These are phyloP conservation scores for Temnothorax curvispinosus DNA, from an alignment of 1,140 invertebrate genomes.

Conservation along the genomic window DNA sequence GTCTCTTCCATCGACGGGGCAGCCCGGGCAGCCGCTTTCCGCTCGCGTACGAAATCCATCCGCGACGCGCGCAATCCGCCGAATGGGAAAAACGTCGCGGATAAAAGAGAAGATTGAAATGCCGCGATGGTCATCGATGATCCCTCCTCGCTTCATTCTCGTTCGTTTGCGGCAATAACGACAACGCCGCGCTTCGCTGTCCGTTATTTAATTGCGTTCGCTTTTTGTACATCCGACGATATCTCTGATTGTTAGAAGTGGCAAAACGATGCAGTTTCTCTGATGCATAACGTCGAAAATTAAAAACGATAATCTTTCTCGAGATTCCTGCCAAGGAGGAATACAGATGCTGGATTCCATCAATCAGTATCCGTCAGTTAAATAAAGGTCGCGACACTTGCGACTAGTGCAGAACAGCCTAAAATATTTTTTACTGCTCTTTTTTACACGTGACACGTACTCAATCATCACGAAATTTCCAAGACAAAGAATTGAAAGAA, in stretches of 20 bases:
- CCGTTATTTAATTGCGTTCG: background rate
- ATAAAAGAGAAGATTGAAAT: conserved; percentile 68
- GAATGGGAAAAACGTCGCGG: background rate
- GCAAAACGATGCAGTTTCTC: background rate
- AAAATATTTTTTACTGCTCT: background rate
- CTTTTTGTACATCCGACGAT: background rate
- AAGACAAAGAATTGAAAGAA: conserved; percentile 44
- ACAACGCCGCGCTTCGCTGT: background rate
- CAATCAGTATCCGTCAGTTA: conserved; percentile 29
- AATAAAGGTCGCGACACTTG: conserved; percentile 10
- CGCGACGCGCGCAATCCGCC: conserved; percentile 38
- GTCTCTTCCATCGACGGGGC: conserved; percentile 40
- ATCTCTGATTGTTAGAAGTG: background rate
- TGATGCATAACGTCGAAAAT: conserved; percentile 7
- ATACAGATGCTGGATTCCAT: background rate
- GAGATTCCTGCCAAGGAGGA: background rate
- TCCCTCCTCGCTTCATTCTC: background rate
- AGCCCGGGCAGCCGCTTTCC: background rate
- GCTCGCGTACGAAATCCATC: conserved; percentile 61
- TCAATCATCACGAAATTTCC: conserved; percentile 37
- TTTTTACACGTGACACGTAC: conserved; percentile 2
- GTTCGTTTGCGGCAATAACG: background rate
- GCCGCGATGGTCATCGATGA: conserved; percentile 30
- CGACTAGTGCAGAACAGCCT: conserved; percentile 8
- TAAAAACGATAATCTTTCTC: conserved; percentile 26